Base-by-base conservation (phyloP, 2,888 invertebrate genomes). In the Phania funesta region DNA sequence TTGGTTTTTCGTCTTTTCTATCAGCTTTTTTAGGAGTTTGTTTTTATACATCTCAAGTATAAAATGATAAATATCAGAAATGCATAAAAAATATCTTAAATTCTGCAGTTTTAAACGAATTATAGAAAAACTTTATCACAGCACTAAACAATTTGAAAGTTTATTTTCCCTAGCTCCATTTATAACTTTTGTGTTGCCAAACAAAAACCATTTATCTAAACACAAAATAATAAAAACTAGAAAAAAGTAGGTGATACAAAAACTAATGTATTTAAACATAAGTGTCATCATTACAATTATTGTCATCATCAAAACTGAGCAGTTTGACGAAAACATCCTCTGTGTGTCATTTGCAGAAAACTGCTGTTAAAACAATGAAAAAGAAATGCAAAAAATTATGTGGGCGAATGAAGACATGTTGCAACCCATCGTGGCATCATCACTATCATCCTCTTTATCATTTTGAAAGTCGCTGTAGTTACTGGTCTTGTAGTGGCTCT, bases 111-210 rank as follows among this genome's bases (percentile, higher is more conserved):
- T 1, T 29, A n/a, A n/a, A n/a, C n/a, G n/a, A n/a, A n/a, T n/a
- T n/a, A n/a, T n/a, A n/a, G n/a, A n/a, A n/a, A n/a, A n/a, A 65
- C 38, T 64, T 64, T 64, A 78, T 64, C 64, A 64, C 78, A 50
- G 56, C 78, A 78, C 56, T 71, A 58, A 64, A n/a, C 62, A 62
- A 35, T 73, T 50, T 22, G 32, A 50, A 29, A 67, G 7, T 52
- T 6, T 20, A 3, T 13, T 32, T 41, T 29, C 24, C 11, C 13
- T 44, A 48, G 16, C 8, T 22, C 20, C 38, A 18, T 58, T 44
- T 46, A 44, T 13, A 18, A 58, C 16, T 5, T 16, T 32, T 46
- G 22, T 46, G 20, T 5, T 18, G 3, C 0, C 5, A 0, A 46
- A 7, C 8, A 65, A 29, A 35, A 41, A 22, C 9, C 20, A 26